Evolutionary conservation across 2,113 vertebrate species (phyloP).

Genomic region (Jacana jacana): DNA sequence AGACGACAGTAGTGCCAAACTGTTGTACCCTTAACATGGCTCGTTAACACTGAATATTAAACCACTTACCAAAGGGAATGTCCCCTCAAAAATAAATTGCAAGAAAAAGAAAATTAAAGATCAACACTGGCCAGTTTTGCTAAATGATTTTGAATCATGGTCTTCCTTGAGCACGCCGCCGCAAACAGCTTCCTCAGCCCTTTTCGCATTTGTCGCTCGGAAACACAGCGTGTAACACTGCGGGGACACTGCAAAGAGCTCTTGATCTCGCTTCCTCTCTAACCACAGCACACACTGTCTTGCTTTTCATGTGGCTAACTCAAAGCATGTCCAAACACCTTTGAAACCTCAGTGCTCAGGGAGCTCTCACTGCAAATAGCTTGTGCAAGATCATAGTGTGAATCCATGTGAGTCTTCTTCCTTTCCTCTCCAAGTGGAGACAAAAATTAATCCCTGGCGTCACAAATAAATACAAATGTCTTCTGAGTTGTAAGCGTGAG

Average conservation of each 20-base stretch:
- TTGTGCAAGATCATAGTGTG: constrained; percentile 4
- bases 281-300: neutral
- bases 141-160: neutral
- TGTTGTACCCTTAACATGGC: constrained; percentile 17
- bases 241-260: neutral
- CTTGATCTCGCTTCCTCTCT: neutral
- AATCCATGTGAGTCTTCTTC: neutral
- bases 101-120: neutral
- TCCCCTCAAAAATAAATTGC: neutral
- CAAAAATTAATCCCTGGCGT: neutral
- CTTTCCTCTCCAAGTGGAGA: neutral
- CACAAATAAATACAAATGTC: constrained; percentile 14
- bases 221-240: neutral
- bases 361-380: constrained; percentile 13
- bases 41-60: constrained; percentile 41
- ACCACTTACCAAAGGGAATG: neutral
- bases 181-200: neutral
- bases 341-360: constrained; percentile 25
- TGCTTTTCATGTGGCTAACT: constrained; percentile 50
- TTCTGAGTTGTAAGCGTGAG: constrained; percentile 17
- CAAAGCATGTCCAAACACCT: constrained; percentile 29
- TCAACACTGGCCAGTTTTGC: neutral
- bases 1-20: neutral
- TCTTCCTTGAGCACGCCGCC: neutral
- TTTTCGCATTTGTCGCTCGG: neutral